Conservation (phyloP, 2,797 vertebrate genomes). For the Pampus argenteus region DNA sequence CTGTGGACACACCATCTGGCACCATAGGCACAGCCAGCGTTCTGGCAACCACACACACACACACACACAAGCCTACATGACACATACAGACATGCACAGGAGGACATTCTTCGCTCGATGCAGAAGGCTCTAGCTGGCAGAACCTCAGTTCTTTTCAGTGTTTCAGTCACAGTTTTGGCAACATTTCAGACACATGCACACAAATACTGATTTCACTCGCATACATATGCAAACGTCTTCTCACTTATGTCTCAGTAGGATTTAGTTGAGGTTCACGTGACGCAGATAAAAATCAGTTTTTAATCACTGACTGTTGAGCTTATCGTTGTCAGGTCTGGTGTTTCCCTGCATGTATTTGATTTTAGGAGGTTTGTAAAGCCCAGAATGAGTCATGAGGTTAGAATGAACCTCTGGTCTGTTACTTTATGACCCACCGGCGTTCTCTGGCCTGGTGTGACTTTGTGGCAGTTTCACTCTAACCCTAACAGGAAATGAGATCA, state of each 20-base stretch:
- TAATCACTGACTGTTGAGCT: constrained; percentile 8
- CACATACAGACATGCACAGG: constrained; percentile 31
- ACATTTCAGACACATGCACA: constrained; percentile 27
- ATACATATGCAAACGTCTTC: constrained; percentile 1
- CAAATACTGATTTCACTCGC: constrained; percentile 1
- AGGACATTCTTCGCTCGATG: constrained; percentile 33
- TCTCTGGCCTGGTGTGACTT: constrained; percentile 52
- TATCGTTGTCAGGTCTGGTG: constrained; percentile 22
- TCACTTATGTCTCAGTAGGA: neutral
- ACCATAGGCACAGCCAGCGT: constrained; percentile 51
- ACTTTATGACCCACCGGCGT: constrained; percentile 38
- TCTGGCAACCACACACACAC: constrained; percentile 39
- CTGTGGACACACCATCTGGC: constrained; percentile 70
- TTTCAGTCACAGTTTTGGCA: constrained; percentile 27
- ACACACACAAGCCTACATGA: constrained; percentile 28
- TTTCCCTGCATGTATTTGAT: constrained; percentile 24
- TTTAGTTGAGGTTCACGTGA: neutral
- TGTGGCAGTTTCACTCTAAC: constrained; percentile 55
- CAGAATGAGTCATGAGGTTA: constrained; percentile 45
- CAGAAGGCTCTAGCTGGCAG: constrained; percentile 33
- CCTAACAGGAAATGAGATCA: constrained; percentile 79
- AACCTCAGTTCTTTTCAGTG: constrained; percentile 5
- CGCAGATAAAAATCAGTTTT: neutral
- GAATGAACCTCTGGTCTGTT: constrained; percentile 45
- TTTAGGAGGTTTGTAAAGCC: constrained; percentile 22